These are phyloP conservation scores for Thymelicus lineola DNA, from an alignment of 2,888 invertebrate genomes.

Conservation along the genomic window DNA sequence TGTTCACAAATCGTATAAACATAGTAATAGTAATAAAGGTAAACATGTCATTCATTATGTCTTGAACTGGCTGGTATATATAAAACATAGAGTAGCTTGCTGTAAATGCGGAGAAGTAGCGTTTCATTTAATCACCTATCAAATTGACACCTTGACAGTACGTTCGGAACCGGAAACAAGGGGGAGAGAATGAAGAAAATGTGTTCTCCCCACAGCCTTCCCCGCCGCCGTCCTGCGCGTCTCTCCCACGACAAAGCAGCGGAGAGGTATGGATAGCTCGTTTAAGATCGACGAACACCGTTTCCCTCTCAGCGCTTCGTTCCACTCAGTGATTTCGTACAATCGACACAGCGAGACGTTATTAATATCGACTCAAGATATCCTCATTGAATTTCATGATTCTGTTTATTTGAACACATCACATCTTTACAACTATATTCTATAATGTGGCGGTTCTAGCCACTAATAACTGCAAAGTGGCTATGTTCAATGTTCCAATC, in stretches of 20 bases:
- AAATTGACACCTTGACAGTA: background rate
- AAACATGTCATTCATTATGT: no score
- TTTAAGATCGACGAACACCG: slow-evolving; percentile 21
- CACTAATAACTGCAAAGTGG: no score
- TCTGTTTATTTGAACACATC: background rate
- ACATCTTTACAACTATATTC: no score
- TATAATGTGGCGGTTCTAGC: no score
- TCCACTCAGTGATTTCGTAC: slow-evolving; percentile 8
- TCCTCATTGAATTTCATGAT: slow-evolving; percentile 3
- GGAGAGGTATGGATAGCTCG: background rate
- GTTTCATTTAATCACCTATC: no score
- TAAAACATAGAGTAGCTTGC: no score
- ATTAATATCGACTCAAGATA: slow-evolving; percentile 3
- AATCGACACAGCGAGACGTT: slow-evolving; percentile 6
- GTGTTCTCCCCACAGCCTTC: background rate
- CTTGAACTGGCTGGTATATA: no score
- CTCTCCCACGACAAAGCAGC: no score
- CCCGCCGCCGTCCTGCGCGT: background rate
- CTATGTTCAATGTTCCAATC: no score
- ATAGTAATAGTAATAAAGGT: no score
- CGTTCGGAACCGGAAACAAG: background rate
- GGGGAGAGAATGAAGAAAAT: background rate
- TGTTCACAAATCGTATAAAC: no score
- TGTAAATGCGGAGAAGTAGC: no score
- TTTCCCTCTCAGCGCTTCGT: slow-evolving; percentile 30